Evolutionary conservation across 1,140 invertebrate genomes (phyloP).

Genomic region (Pollicipes pollicipes): DNA sequence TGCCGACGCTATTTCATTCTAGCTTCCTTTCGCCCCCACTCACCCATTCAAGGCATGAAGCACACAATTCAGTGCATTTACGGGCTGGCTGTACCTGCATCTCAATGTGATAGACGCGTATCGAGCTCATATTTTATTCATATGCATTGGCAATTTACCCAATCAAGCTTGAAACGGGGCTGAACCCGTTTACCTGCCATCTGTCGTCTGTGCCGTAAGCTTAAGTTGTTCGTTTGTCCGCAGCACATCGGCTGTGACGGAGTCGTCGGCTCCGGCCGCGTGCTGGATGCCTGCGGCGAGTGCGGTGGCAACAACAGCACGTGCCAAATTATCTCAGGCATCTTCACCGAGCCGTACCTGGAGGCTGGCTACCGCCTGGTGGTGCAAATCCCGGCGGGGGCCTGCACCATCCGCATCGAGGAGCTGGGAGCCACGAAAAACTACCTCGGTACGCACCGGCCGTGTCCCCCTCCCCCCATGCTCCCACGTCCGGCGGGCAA

Average conservation of each 20-base stretch:
- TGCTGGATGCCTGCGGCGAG: constrained; percentile 42
- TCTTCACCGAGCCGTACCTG: constrained; percentile 56
- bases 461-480: too few species aligned
- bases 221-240: background rate
- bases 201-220: background rate
- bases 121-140: background rate
- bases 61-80: too few species aligned
- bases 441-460: constrained; percentile 62
- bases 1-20: too few species aligned
- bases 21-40: too few species aligned
- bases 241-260: constrained; percentile 45
- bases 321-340: constrained; percentile 56
- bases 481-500: too few species aligned
- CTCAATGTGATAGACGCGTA: too few species aligned
- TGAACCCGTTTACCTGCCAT: background rate
- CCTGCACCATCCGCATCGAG: constrained; percentile 69
- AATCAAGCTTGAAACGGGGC: background rate
- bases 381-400: constrained; percentile 48
- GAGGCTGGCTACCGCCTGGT: constrained; percentile 66
- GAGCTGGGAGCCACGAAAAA: constrained; percentile 67
- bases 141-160: background rate
- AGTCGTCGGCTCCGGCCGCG: constrained; percentile 41
- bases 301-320: constrained; percentile 48
- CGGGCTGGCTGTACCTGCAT: too few species aligned
- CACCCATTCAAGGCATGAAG: too few species aligned